Percentiles rank a stretch among this genome's conserved stretches.
These are phyloP conservation scores for Drosophila falleni DNA, from an alignment of 2,888 invertebrate species.

Conservation along the genomic window DNA sequence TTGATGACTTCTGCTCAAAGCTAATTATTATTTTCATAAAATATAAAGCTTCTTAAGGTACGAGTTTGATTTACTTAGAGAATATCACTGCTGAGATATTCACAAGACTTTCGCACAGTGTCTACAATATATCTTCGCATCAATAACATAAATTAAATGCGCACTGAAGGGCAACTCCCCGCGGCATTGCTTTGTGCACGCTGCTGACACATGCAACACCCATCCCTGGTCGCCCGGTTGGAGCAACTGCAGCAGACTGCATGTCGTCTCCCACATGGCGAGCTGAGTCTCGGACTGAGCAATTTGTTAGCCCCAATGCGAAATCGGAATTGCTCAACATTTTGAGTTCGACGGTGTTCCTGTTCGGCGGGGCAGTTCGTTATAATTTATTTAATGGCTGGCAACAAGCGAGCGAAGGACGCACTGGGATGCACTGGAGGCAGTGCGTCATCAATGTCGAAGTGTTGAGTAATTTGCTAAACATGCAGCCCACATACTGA, in stretches of 20 bases:
- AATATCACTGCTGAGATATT: neutral
- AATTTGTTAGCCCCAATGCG: slow-evolving; percentile 45
- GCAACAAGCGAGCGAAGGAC: slow-evolving; percentile 31
- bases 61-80: neutral
- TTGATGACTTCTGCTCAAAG: too few relatives aligned
- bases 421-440: slow-evolving; percentile 18
- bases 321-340: slow-evolving; percentile 24
- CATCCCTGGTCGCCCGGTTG: slow-evolving; percentile 6
- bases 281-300: slow-evolving; percentile 3
- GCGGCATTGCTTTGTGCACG: slow-evolving; percentile 75
- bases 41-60: neutral
- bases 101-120: slow-evolving; percentile 59
- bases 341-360: slow-evolving; percentile 31
- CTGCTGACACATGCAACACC: slow-evolving; percentile 67
- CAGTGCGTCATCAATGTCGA: slow-evolving; percentile 51
- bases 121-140: slow-evolving; percentile 59
- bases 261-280: slow-evolving; percentile 79
- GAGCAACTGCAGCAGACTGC: slow-evolving; percentile 74
- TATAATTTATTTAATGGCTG: slow-evolving; percentile 83
- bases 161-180: slow-evolving; percentile 52
- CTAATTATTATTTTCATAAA: too few relatives aligned
- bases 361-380: slow-evolving; percentile 56
- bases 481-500: slow-evolving; percentile 40
- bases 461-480: slow-evolving; percentile 82
- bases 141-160: slow-evolving; percentile 78